These are phyloP conservation scores for Abramis brama DNA, from an alignment of 2,113 vertebrate species.

Conservation along the genomic window DNA sequence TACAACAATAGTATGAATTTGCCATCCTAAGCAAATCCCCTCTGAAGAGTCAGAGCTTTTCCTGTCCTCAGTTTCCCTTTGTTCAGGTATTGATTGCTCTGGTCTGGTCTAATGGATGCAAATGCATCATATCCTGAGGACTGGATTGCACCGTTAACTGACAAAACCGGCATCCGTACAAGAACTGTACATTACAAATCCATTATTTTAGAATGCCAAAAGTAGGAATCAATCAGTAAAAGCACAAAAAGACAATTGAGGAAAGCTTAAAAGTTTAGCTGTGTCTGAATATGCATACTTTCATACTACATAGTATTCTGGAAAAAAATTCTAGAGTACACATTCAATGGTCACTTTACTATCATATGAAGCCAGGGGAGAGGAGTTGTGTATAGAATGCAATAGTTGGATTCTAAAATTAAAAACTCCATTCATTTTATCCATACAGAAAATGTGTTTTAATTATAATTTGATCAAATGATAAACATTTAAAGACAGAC, in stretches of 20 bases:
- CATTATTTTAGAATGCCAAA: constrained; percentile 8
- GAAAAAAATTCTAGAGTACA: neutral
- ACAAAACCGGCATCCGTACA: constrained; percentile 34
- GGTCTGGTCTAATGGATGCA: constrained; percentile 45
- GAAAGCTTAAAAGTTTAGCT: constrained; percentile 1
- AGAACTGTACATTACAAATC: constrained; percentile 33
- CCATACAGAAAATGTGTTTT: too few species aligned
- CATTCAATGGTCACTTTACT: neutral
- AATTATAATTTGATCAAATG: too few species aligned
- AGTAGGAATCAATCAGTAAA: constrained; percentile 1
- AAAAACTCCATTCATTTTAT: too few species aligned
- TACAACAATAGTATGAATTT: neutral
- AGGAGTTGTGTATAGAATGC: too few species aligned
- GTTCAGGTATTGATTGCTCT: constrained; percentile 45
- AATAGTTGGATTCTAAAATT: too few species aligned
- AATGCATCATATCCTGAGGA: constrained; percentile 43
- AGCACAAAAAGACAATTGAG: neutral
- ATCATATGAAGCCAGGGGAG: neutral
- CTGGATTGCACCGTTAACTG: constrained; percentile 5
- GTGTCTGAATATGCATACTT: neutral
- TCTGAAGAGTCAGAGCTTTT: neutral
- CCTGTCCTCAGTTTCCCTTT: constrained; percentile 31
- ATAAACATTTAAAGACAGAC: too few species aligned
- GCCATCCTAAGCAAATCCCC: neutral
- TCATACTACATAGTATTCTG: neutral